Percentiles rank a stretch among this genome's conserved stretches.
Evolutionary conservation across 2,113 vertebrate species (phyloP).

Genomic region (Cariama cristata): DNA sequence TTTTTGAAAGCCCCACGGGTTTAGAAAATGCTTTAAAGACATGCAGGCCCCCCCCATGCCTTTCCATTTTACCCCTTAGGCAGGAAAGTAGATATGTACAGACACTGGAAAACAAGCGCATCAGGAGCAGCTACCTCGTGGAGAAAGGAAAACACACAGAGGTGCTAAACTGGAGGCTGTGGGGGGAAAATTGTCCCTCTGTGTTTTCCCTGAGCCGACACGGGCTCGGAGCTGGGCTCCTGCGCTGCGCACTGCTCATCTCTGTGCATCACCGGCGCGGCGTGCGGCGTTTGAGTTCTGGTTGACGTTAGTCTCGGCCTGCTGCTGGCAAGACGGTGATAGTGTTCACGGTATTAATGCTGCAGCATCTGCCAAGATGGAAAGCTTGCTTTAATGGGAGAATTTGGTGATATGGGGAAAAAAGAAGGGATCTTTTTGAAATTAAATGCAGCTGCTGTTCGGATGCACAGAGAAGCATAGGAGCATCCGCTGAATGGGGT

Average conservation of each 20-base stretch:
- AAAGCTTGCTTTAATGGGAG: background rate
- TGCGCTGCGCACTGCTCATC: background rate
- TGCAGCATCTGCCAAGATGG: background rate
- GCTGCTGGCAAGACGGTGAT: background rate
- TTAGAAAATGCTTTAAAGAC: background rate
- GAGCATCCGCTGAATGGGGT: rapidly evolving
- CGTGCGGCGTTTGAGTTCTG: rapidly evolving
- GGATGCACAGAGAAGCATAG: background rate
- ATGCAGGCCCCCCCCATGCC: rapidly evolving
- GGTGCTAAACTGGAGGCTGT: background rate
- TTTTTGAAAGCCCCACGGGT: background rate
- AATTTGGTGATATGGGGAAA: background rate
- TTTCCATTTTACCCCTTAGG: background rate
- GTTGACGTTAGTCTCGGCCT: background rate
- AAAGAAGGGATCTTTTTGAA: background rate
- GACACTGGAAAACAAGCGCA: rapidly evolving
- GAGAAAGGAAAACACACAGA: background rate
- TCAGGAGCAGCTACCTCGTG: rapidly evolving
- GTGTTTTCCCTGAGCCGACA: rapidly evolving
- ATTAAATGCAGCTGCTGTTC: background rate
- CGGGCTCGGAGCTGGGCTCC: background rate
- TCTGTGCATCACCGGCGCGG: background rate
- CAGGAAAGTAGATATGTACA: background rate
- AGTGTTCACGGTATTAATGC: rapidly evolving
- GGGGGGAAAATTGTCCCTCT: rapidly evolving